A percentile compares a stretch with the other conserved stretches of the same genome.
Conservation (phyloP, 2,888 invertebrate species). For the Allolobophora icterica region DNA sequence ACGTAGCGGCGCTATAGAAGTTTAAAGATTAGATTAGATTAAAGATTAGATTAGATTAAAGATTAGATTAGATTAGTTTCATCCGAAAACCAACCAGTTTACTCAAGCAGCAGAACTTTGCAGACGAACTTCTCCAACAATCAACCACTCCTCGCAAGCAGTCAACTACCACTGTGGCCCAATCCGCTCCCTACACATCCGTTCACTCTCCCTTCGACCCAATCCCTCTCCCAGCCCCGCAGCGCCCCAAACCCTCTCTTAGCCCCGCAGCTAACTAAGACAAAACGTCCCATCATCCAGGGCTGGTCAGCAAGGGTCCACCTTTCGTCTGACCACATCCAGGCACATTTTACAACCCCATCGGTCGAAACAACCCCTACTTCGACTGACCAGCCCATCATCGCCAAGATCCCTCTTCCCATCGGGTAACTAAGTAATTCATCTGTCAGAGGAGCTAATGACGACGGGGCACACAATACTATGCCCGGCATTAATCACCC, state of each 20-base stretch:
- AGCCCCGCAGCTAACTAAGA: background rate
- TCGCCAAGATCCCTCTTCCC: background rate
- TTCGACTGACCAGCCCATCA: background rate
- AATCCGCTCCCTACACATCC: too few species aligned
- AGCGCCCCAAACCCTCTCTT: background rate
- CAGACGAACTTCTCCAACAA: background rate
- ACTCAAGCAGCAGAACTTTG: background rate
- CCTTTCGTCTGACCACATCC: background rate
- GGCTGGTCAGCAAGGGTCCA: too few species aligned
- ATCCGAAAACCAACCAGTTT: background rate
- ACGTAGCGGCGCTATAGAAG: background rate
- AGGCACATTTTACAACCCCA: background rate
- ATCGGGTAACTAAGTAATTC: conserved; percentile 8
- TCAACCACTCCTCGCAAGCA: too few species aligned
- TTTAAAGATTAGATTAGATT: background rate
- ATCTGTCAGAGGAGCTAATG: background rate
- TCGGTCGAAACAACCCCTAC: background rate
- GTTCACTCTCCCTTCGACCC: background rate
- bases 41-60: background rate
- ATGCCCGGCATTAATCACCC: background rate
- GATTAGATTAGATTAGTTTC: background rate
- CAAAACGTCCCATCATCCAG: too few species aligned
- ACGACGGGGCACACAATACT: background rate
- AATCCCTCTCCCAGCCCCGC: background rate
- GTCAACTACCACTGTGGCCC: too few species aligned